phyloP scores from a whole-genome alignment of 2,888 invertebrate species.

The Pogonocherus hispidulus region DNA sequence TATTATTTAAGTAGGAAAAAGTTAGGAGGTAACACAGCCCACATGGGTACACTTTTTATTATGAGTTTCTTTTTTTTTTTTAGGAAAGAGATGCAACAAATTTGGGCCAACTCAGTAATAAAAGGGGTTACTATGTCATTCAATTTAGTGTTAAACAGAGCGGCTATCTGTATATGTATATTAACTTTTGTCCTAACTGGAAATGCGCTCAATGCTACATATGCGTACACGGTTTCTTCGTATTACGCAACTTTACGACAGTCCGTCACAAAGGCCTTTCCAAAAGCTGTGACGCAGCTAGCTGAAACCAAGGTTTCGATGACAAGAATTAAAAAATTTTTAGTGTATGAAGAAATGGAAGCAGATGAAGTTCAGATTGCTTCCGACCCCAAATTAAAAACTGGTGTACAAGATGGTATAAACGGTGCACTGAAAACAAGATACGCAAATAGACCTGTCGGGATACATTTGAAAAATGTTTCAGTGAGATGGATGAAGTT shows the following conservation, averaged over 20 bases:
- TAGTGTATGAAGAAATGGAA: slow-evolving; percentile 30
- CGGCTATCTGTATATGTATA: slow-evolving; percentile 86
- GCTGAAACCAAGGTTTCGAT: slow-evolving; percentile 72
- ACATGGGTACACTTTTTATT: no score
- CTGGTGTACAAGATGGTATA: neutral
- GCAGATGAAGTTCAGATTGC: neutral
- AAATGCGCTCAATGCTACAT: slow-evolving; percentile 70
- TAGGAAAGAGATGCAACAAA: slow-evolving; percentile 78
- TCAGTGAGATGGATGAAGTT: slow-evolving; percentile 29
- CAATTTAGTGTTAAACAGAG: slow-evolving; percentile 84
- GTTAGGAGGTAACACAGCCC: no score
- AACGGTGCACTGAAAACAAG: neutral
- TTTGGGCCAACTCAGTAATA: slow-evolving; percentile 75
- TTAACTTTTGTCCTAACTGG: slow-evolving; percentile 81
- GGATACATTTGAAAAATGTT: slow-evolving; percentile 27
- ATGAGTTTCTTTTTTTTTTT: slow-evolving; percentile 30
- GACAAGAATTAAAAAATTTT: slow-evolving; percentile 67
- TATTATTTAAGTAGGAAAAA: no score
- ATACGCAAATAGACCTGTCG: neutral
- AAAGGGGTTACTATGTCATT: slow-evolving; percentile 76
- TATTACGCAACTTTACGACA: slow-evolving; percentile 81
- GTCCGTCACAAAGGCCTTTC: slow-evolving; percentile 76
- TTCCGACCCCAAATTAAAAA: neutral
- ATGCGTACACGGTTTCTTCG: slow-evolving; percentile 82
- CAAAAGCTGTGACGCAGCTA: slow-evolving; percentile 75